A percentile compares a stretch with the other conserved stretches of the same genome.
Conservation (phyloP, 2,888 invertebrate genomes). For the Leptopterna dolabrata region DNA sequence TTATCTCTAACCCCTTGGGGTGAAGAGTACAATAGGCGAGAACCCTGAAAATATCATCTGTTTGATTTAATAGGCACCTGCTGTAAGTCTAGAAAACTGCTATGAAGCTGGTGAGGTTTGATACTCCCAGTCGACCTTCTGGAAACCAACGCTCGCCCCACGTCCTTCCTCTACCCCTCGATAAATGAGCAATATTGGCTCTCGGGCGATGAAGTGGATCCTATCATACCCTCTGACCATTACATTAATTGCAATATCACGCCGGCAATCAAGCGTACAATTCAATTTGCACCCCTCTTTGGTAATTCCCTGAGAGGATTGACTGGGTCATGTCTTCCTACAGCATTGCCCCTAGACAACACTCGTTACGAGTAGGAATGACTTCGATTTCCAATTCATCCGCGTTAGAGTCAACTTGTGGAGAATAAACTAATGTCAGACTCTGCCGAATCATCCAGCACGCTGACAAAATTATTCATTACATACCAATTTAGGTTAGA, state of each 20-base stretch:
- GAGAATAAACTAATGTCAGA: too few species aligned
- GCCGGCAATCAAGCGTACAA: slow-evolving; percentile 19
- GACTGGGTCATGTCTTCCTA: background rate
- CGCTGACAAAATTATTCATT: too few species aligned
- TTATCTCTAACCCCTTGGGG: too few species aligned
- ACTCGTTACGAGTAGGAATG: too few species aligned
- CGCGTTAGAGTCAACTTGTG: too few species aligned
- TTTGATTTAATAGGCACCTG: too few species aligned
- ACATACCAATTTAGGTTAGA: too few species aligned
- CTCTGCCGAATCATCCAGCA: too few species aligned
- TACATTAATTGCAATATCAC: slow-evolving; percentile 40
- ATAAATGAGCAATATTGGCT: slow-evolving; percentile 32
- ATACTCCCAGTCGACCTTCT: background rate
- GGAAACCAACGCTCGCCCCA: background rate
- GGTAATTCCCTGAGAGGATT: background rate
- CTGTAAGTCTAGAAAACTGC: background rate
- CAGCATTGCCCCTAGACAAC: background rate
- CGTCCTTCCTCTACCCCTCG: background rate
- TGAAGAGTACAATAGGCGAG: too few species aligned
- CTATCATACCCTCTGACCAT: slow-evolving; percentile 8
- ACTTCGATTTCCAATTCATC: too few species aligned
- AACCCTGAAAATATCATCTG: too few species aligned
- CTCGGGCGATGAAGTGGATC: background rate
- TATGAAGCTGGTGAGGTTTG: background rate
- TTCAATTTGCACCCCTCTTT: slow-evolving; percentile 33